These are phyloP conservation scores for Mirza zaza DNA, from an alignment of 2,113 vertebrate genomes.

Conservation along the genomic window DNA sequence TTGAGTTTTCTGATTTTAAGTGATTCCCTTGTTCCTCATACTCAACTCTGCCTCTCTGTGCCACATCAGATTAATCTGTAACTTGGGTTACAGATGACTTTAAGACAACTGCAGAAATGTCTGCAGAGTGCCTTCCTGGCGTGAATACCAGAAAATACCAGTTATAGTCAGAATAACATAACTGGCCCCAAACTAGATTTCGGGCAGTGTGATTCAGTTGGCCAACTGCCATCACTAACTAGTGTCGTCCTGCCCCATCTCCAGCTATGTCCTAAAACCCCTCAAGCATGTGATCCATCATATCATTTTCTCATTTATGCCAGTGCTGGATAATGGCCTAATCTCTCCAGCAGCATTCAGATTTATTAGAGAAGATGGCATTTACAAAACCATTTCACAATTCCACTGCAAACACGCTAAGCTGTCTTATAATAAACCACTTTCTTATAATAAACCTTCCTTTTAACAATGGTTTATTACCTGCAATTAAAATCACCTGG, in stretches of 20 bases:
- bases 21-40: background rate
- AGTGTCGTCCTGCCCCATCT: slow-evolving; percentile 39
- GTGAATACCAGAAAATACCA: background rate
- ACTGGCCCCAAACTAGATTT: background rate
- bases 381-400: slow-evolving; percentile 25
- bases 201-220: slow-evolving; percentile 10
- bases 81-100: background rate
- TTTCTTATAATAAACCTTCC: background rate
- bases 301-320: slow-evolving; percentile 39
- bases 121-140: background rate
- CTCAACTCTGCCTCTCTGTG: background rate
- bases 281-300: slow-evolving; percentile 69
- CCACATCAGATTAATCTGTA: background rate
- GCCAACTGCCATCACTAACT: slow-evolving; percentile 60
- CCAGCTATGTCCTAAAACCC: slow-evolving; percentile 53
- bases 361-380: slow-evolving; percentile 53
- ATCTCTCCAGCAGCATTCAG: slow-evolving; percentile 59
- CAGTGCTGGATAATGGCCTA: background rate
- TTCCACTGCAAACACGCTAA: background rate
- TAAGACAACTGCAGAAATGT: slow-evolving; percentile 14
- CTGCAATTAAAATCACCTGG: slow-evolving; percentile 60
- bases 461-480: slow-evolving; percentile 48
- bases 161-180: background rate
- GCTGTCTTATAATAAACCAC: background rate
- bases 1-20: background rate